These are phyloP conservation scores for Cercopithecus mitis DNA, from an alignment of 2,797 vertebrate genomes.

Conservation along the genomic window DNA sequence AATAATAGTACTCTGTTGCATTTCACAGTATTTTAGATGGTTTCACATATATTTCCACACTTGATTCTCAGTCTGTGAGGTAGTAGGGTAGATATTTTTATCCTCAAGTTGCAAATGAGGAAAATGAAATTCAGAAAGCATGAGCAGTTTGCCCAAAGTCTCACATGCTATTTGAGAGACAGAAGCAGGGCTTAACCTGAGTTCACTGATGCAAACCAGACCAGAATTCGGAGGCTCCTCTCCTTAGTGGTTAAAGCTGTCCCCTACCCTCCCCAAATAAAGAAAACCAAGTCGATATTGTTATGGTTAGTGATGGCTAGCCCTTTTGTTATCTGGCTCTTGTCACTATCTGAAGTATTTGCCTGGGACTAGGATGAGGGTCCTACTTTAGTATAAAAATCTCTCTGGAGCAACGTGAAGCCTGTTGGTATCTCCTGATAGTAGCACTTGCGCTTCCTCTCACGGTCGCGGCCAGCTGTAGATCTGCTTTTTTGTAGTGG, in stretches of 20 bases:
- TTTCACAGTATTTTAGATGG: neutral
- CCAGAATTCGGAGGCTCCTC: neutral
- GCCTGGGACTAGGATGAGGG: neutral
- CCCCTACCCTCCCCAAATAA: neutral
- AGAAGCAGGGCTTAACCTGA: neutral
- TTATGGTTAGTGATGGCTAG: neutral
- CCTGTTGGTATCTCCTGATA: neutral
- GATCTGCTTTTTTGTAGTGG: neutral
- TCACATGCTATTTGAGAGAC: neutral
- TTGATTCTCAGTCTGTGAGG: neutral
- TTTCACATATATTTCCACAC: neutral
- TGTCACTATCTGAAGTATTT: neutral
- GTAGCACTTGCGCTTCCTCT: neutral
- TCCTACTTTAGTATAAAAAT: neutral
- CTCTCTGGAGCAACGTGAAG: neutral
- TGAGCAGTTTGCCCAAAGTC: neutral
- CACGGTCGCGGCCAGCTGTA: fast-evolving
- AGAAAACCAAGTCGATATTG: neutral
- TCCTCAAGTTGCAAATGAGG: neutral
- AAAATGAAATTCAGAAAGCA: neutral
- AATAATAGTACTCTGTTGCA: neutral
- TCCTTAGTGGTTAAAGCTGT: neutral
- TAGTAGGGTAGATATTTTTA: conserved; percentile 19
- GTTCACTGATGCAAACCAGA: conserved; percentile 23
- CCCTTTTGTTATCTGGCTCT: neutral